phyloP scores from a whole-genome alignment of 2,113 vertebrate genomes.

The cattle (Bos taurus) region DNA sequence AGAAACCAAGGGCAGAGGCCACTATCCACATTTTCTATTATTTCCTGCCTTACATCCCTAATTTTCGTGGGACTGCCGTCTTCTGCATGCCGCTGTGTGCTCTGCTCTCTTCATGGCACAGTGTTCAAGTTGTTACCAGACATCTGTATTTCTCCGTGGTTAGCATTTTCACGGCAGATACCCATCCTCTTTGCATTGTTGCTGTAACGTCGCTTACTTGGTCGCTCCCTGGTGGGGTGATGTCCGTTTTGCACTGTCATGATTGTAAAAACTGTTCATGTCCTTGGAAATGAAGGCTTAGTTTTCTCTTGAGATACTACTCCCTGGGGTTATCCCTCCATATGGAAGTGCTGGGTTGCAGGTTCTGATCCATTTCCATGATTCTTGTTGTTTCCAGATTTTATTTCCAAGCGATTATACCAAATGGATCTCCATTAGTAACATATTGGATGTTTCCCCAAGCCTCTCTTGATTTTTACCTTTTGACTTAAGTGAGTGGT shows the following conservation, averaged over 20 bases:
- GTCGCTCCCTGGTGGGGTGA: too few relatives aligned
- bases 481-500: neutral
- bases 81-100: accelerated
- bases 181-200: neutral
- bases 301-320: neutral
- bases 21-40: too few relatives aligned
- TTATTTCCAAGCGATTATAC: neutral
- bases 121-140: accelerated
- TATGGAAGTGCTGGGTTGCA: neutral
- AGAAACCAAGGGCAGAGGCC: neutral
- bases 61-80: neutral
- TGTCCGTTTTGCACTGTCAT: neutral
- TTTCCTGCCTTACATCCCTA: accelerated
- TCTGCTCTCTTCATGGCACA: accelerated
- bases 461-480: neutral
- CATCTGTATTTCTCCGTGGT: neutral
- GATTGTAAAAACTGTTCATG: accelerated
- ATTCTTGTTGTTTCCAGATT: neutral
- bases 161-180: neutral
- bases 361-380: neutral
- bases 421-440: neutral
- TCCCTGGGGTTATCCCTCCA: neutral
- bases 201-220: neutral
- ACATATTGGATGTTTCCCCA: accelerated
- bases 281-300: neutral